These are phyloP conservation scores for Elephas maximus DNA, from an alignment of 2,113 vertebrate species.

Conservation along the genomic window DNA sequence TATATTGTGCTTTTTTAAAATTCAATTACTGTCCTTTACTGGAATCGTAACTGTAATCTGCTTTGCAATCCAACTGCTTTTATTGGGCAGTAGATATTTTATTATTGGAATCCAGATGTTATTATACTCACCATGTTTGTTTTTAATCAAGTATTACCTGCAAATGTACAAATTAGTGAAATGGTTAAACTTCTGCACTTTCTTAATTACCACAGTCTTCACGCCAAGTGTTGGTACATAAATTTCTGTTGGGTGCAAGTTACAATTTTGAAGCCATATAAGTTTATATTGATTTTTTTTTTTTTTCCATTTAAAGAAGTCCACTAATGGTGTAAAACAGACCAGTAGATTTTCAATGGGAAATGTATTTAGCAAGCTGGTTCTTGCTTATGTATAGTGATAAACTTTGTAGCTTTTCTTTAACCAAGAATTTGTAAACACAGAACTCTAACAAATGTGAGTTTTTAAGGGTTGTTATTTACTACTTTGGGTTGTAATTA, in stretches of 20 bases:
- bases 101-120: slow-evolving; percentile 79
- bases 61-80: slow-evolving; percentile 83
- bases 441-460: slow-evolving; percentile 88
- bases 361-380: slow-evolving; percentile 94
- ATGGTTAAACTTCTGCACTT: slow-evolving; percentile 89
- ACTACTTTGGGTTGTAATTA: slow-evolving; percentile 91
- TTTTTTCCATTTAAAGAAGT: slow-evolving; percentile 78
- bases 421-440: slow-evolving; percentile 90
- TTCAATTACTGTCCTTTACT: slow-evolving; percentile 83
- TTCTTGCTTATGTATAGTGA: slow-evolving; percentile 93
- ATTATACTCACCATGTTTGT: slow-evolving; percentile 68
- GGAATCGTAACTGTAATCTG: slow-evolving; percentile 88
- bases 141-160: slow-evolving; percentile 85
- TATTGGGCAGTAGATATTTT: slow-evolving; percentile 77
- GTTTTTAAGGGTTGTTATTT: slow-evolving; percentile 88
- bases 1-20: slow-evolving; percentile 79
- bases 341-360: slow-evolving; percentile 84
- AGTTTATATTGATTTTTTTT: slow-evolving; percentile 87
- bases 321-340: slow-evolving; percentile 84
- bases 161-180: slow-evolving; percentile 82
- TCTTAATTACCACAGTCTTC: slow-evolving; percentile 83
- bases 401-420: slow-evolving; percentile 90
- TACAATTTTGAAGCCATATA: slow-evolving; percentile 91
- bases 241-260: slow-evolving; percentile 87
- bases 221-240: slow-evolving; percentile 84